phyloP scores from a whole-genome alignment of 2,888 invertebrate genomes.

The Diabrotica balteata region DNA sequence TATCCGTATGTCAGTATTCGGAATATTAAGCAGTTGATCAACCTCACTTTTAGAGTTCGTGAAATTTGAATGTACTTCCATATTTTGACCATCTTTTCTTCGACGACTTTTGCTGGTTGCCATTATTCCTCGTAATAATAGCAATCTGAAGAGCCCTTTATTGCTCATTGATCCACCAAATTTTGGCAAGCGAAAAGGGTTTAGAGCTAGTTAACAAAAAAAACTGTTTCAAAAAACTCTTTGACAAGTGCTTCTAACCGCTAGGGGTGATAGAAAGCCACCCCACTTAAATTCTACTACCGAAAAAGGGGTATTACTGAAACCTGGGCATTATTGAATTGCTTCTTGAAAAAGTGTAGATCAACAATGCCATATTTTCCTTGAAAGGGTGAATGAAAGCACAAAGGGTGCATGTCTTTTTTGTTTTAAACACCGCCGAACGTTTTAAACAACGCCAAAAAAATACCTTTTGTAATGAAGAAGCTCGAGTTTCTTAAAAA shows the following conservation, averaged over 20 bases:
- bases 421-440: conserved; percentile 46
- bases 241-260: conserved; percentile 42
- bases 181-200: conserved; percentile 36
- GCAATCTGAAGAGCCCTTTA: conserved; percentile 18
- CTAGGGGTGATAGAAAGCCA: conserved; percentile 34
- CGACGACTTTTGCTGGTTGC: too few species aligned
- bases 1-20: too few species aligned
- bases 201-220: conserved; percentile 32
- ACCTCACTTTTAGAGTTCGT: too few species aligned
- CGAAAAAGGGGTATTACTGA: conserved; percentile 38
- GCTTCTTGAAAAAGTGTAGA: conserved; percentile 30
- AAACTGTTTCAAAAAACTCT: conserved; percentile 36
- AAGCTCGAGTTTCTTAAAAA: conserved; percentile 33
- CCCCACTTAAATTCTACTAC: conserved; percentile 37
- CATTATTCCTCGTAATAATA: background rate
- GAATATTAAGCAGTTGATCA: too few species aligned
- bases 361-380: conserved; percentile 35
- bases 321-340: conserved; percentile 37
- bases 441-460: conserved; percentile 46
- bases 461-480: conserved; percentile 25
- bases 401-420: conserved; percentile 38
- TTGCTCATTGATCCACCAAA: conserved; percentile 16
- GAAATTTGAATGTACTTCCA: too few species aligned
- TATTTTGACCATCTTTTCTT: too few species aligned
- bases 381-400: conserved; percentile 39